Conservation (phyloP, 2,113 vertebrate species). For the Ranitomeya imitator region DNA sequence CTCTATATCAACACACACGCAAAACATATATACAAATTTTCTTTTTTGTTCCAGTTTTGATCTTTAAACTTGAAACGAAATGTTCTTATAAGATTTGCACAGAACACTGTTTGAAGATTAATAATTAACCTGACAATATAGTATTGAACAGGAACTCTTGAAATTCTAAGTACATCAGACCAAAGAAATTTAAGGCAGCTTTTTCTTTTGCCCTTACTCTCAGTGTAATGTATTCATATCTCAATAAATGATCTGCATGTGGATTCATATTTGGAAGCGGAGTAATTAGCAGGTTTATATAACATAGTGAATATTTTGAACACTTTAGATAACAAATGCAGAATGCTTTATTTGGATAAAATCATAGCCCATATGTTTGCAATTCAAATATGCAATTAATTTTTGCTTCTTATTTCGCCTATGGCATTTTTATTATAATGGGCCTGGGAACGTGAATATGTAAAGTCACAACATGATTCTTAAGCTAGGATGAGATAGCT, state of each 20-base stretch:
- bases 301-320: constrained; percentile 20
- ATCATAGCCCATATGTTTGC: background rate
- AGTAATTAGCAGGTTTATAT: constrained; percentile 38
- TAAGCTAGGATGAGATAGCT: background rate
- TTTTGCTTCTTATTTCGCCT: background rate
- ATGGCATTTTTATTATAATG: background rate
- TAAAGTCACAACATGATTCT: background rate
- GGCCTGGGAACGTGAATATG: background rate
- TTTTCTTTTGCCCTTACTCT: constrained; percentile 1
- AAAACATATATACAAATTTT: background rate
- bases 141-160: constrained; percentile 26
- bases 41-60: background rate
- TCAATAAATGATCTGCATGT: constrained; percentile 10
- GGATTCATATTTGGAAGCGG: background rate
- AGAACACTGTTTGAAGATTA: constrained; percentile 26
- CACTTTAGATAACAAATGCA: background rate
- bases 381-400: constrained; percentile 10
- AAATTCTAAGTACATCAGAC: constrained; percentile 12
- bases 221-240: constrained; percentile 12
- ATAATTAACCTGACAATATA: constrained; percentile 33
- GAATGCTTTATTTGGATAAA: constrained; percentile 9
- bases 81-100: constrained; percentile 22
- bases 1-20: too few relatives aligned
- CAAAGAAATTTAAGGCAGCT: constrained; percentile 23
- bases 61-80: constrained; percentile 23